These are phyloP conservation scores for Sinocyclocheilus maitianheensis DNA, from an alignment of 2,113 vertebrate genomes.

Conservation along the genomic window DNA sequence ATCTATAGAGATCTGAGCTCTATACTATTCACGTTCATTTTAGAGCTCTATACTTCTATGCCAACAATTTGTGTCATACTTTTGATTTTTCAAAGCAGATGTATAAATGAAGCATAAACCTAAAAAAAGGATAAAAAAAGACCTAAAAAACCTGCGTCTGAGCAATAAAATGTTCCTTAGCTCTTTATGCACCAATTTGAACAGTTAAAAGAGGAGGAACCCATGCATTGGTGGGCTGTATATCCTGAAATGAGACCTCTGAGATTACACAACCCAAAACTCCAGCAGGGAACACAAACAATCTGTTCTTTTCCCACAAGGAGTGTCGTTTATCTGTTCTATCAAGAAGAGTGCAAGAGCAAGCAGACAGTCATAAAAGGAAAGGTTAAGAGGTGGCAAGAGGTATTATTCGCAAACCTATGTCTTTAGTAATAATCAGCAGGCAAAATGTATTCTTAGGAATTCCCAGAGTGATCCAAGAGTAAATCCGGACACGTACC, in stretches of 20 bases:
- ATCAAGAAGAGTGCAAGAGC: background rate
- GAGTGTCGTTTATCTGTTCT: slow-evolving; percentile 66
- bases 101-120: background rate
- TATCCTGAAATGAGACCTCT: slow-evolving; percentile 47
- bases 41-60: background rate
- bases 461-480: background rate
- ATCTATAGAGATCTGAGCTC: background rate
- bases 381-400: background rate
- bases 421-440: background rate
- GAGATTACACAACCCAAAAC: slow-evolving; percentile 58
- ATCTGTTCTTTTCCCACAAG: slow-evolving; percentile 77
- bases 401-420: no score
- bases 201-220: slow-evolving; percentile 30
- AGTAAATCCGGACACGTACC: slow-evolving; percentile 72
- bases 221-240: slow-evolving; percentile 22
- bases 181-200: background rate
- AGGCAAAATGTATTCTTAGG: background rate
- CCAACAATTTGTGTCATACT: background rate
- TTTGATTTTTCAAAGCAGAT: background rate
- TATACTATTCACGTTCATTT: background rate
- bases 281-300: slow-evolving; percentile 71
- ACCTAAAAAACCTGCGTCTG: background rate
- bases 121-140: no score
- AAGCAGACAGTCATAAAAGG: background rate
- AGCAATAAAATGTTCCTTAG: background rate